Conservation (phyloP, 2,113 vertebrate genomes). For the Chionomys nivalis region DNA sequence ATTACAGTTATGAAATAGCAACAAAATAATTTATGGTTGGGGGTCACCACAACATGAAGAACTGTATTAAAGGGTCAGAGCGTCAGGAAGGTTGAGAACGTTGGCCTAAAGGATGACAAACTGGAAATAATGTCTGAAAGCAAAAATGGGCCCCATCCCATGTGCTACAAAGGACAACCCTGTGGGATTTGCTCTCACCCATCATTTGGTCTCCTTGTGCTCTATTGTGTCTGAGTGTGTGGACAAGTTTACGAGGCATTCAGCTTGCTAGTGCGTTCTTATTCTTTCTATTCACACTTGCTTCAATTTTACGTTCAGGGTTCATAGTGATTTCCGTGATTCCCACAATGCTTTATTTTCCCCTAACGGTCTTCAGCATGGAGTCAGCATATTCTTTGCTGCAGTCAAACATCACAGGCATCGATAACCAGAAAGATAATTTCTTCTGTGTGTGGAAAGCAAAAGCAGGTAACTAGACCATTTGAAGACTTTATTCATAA, state of each 20-base stretch:
- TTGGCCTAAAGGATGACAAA: not conserved
- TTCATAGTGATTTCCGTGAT: slow-evolving; percentile 20
- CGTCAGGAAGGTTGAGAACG: not conserved
- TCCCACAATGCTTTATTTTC: not conserved
- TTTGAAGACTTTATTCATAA: not conserved
- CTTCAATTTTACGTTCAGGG: slow-evolving; percentile 1
- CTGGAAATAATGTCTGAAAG: slow-evolving; percentile 26
- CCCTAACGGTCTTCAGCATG: not conserved
- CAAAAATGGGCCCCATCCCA: not conserved
- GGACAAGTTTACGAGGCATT: not conserved
- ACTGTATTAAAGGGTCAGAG: not conserved
- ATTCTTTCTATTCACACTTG: not conserved
- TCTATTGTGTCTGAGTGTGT: slow-evolving; percentile 8
- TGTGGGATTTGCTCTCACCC: not conserved
- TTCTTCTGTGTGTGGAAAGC: not conserved
- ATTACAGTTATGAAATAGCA: not conserved
- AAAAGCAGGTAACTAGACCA: not conserved
- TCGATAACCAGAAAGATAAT: not conserved
- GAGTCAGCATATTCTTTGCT: not conserved
- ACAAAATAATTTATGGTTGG: not conserved
- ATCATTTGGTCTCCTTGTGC: not conserved
- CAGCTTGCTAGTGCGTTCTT: not conserved
- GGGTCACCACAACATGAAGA: not conserved
- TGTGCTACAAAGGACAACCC: not conserved
- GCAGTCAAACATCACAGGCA: not conserved